Evolutionary conservation across 2,888 invertebrate species (phyloP).

Genomic region (Nephrotoma guestfalica): DNA sequence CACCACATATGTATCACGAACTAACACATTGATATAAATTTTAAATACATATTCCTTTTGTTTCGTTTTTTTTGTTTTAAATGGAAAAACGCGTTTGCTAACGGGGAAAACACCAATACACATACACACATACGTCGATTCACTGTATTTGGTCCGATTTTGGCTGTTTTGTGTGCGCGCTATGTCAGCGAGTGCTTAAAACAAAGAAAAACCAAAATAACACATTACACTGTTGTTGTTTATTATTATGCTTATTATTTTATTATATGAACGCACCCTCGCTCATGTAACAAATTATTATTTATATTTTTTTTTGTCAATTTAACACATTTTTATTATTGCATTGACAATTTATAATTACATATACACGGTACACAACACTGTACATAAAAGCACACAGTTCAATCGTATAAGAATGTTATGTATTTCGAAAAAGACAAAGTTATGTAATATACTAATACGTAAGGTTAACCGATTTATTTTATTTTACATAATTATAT

Average conservation of each 20-base stretch:
- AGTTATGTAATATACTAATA: not conserved
- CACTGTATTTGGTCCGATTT: not conserved
- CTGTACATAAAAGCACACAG: not conserved
- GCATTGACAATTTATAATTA: not conserved
- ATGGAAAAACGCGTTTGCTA: not conserved
- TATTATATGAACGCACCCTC: not conserved
- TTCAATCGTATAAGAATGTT: not conserved
- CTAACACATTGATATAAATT: not conserved
- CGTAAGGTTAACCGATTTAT: not conserved
- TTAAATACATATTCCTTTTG: not conserved
- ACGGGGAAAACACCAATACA: not conserved
- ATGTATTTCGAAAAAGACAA: not conserved
- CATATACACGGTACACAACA: not conserved
- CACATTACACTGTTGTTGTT: not conserved
- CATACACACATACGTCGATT: not conserved
- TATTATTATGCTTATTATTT: not conserved
- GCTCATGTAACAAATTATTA: not conserved
- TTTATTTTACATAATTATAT: not conserved
- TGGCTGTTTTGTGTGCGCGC: not conserved
- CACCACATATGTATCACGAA: not conserved
- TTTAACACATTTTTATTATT: not conserved
- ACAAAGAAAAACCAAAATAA: not conserved
- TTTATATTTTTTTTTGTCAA: not conserved
- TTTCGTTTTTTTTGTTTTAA: not conserved
- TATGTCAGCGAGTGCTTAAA: not conserved